Evolutionary conservation across 2,113 vertebrate genomes (phyloP), one percentile per base, ranked within the genome.

Genomic region (Laterallus jamaicensis): DNA sequence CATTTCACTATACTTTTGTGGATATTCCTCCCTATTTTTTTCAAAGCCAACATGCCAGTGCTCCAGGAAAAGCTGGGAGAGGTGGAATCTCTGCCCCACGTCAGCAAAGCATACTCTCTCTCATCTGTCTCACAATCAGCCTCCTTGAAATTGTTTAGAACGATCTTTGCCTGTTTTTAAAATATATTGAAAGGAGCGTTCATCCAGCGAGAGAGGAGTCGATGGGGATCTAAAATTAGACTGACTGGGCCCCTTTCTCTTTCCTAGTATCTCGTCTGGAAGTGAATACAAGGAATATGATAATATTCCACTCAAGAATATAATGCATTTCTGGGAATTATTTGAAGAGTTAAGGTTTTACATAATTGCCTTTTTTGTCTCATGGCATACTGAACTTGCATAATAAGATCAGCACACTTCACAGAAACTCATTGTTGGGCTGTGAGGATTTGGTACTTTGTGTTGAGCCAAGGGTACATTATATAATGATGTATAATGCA

Each of bases 281-380:
- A 94, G 47, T 15, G 3, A 80, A 86, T 29, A 42, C 40, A 64
- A 84, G 92, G 86, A 90, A 88, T 71, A 95, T n/a, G 29, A 47
- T 86, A 83, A 92, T 86, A 82, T 52, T 83, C 92, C 60, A 13
- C 73, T 81, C 47, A 49, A 96, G 92, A 82, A 82, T 68, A 82
- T 86, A 26, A 76, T 5, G 35, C 76, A 54, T 94, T 95, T 88
- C 83, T n/a, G 92, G 89, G 86, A 92, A 95, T 91, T 81, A 94
- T 90, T 90, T 88, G 90, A 96, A 71, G 35, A 90, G 66, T 9
- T 29, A 35, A 60, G 69, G 59, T 94, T 94, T 96, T 93, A 96
- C 82, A 94, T 96, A 96, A 96, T 95, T 93, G 93, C 49, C 89
- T 91, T 95, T 92, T 95, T 95, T 94, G 95, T 95, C 90, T 97